Evolutionary conservation across 1,140 invertebrate genomes (phyloP).

Genomic region (Orussus abietinus): DNA sequence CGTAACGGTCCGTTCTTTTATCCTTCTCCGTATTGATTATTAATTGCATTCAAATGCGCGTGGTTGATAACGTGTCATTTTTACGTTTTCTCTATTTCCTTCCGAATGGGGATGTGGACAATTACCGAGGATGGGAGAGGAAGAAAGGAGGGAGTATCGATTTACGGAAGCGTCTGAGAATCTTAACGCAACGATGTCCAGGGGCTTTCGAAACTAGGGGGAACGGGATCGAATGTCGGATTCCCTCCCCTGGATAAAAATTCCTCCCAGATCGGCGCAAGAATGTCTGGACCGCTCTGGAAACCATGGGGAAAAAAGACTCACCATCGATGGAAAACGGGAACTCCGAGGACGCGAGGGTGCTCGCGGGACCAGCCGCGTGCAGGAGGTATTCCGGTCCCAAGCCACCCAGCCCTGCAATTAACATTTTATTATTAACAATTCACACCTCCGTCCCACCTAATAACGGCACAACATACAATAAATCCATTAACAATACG

Average conservation of each 20-base stretch:
- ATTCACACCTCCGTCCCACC: too few species aligned
- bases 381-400: slow-evolving; percentile 72
- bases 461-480: too few species aligned
- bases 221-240: background rate
- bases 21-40: too few species aligned
- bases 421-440: too few species aligned
- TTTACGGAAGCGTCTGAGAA: slow-evolving; percentile 22
- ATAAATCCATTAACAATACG: too few species aligned
- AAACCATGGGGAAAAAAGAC: slow-evolving; percentile 26
- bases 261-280: background rate
- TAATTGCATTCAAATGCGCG: too few species aligned
- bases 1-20: too few species aligned
- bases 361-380: slow-evolving; percentile 70
- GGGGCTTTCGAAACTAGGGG: background rate
- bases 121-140: background rate
- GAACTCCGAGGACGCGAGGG: slow-evolving; percentile 71
- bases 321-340: slow-evolving; percentile 77
- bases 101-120: too few species aligned
- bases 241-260: background rate
- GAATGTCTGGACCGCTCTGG: background rate
- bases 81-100: background rate
- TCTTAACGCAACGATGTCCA: slow-evolving; percentile 6
- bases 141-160: slow-evolving; percentile 9
- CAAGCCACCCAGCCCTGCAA: slow-evolving; percentile 65
- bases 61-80: background rate